phyloP scores from a whole-genome alignment of 2,797 vertebrate genomes.

The Tokudaia tokunoshimensis region DNA sequence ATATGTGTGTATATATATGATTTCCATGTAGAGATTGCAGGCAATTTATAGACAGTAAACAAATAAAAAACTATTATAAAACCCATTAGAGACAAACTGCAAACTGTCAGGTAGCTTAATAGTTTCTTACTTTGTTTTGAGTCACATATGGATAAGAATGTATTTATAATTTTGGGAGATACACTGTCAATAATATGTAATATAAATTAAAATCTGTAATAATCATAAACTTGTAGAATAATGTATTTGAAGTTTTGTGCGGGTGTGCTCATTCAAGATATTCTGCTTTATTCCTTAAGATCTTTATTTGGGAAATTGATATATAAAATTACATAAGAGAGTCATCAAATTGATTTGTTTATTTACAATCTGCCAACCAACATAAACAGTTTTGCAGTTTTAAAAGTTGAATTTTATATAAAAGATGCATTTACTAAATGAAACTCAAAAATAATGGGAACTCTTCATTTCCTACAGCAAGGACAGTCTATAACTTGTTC shows the following conservation, averaged over 20 bases:
- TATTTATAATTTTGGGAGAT: not conserved
- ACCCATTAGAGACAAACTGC: not conserved
- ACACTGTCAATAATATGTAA: not conserved
- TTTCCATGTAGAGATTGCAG: not conserved
- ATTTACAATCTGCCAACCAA: slow-evolving; percentile 38
- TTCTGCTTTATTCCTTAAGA: not conserved
- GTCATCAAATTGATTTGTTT: slow-evolving; percentile 31
- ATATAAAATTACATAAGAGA: slow-evolving; percentile 8
- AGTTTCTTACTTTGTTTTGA: not conserved
- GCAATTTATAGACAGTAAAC: not conserved
- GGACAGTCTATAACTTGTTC: not conserved
- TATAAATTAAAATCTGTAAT: not conserved
- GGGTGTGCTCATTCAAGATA: not conserved
- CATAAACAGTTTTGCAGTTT: slow-evolving; percentile 4
- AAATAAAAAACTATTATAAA: not conserved
- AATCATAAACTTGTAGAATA: not conserved
- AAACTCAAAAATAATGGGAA: slow-evolving; percentile 1
- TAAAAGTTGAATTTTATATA: slow-evolving; percentile 30
- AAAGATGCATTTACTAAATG: slow-evolving; percentile 3
- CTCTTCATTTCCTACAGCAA: not conserved
- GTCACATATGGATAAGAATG: not conserved
- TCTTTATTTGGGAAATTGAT: slow-evolving; percentile 48
- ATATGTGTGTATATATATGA: too few relatives aligned
- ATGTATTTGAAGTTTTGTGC: not conserved
- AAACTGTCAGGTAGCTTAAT: not conserved